Percentiles rank a stretch among this genome's conserved stretches.
Evolutionary conservation across 2,888 invertebrate genomes (phyloP).

Genomic region (Synanthedon vespiformis): DNA sequence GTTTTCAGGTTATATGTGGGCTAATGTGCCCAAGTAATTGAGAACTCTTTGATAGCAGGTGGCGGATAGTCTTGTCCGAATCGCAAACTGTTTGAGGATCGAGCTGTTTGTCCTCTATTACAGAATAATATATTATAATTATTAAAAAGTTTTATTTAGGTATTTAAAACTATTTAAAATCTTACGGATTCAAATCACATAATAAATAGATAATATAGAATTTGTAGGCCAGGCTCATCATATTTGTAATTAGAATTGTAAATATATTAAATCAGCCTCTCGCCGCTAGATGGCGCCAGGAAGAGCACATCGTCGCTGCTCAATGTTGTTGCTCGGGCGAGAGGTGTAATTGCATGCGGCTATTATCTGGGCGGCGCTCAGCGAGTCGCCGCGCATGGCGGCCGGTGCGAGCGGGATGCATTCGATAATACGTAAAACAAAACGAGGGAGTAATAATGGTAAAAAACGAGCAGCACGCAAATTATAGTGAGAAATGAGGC

Average conservation of each 20-base stretch:
- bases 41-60: no score
- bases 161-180: no score
- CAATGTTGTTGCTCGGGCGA: slow-evolving; percentile 13
- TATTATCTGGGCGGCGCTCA: slow-evolving; percentile 69
- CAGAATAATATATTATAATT: no score
- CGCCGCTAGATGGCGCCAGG: slow-evolving; percentile 55
- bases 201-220: no score
- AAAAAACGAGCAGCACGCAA: slow-evolving; percentile 70
- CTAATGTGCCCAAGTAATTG: no score
- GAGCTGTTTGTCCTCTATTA: no score
- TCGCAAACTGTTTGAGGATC: no score
- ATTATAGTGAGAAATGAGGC: slow-evolving; percentile 71
- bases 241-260: background rate
- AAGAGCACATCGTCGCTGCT: slow-evolving; percentile 4
- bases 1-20: no score
- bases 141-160: no score
- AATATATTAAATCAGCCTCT: slow-evolving; percentile 3
- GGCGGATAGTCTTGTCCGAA: no score
- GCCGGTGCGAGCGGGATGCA: slow-evolving; percentile 71
- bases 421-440: slow-evolving; percentile 71
- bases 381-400: slow-evolving; percentile 63
- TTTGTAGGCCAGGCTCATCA: background rate
- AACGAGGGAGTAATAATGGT: slow-evolving; percentile 71
- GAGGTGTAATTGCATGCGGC: slow-evolving; percentile 60
- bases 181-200: no score